A percentile compares a stretch with the other conserved stretches of the same genome.
These are phyloP conservation scores for Lampropteryx suffumata DNA, from an alignment of 2,888 invertebrate genomes.

Conservation along the genomic window DNA sequence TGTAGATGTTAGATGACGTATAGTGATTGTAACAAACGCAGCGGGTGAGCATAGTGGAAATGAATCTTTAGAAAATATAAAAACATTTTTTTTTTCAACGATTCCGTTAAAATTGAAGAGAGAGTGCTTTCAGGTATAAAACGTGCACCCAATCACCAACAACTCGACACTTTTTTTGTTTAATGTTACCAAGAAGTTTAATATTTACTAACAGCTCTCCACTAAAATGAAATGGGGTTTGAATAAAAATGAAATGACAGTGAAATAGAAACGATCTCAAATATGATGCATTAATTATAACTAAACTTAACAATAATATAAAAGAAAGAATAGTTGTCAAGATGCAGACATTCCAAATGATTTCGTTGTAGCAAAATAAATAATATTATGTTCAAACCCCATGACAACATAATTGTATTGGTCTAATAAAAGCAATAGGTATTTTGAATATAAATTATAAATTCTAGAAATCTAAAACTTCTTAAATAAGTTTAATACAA, in stretches of 20 bases:
- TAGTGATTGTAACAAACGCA: conserved; percentile 73
- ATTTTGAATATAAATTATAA: conserved; percentile 14
- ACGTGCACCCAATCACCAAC: conserved; percentile 80
- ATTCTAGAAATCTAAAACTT: conserved; percentile 22
- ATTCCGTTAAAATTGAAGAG: conserved; percentile 48
- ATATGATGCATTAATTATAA: conserved; percentile 64
- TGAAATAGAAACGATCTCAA: conserved; percentile 50
- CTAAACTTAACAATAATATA: conserved; percentile 56
- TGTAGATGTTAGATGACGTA: conserved; percentile 70
- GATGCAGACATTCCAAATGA: conserved; percentile 81
- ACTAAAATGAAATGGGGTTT: conserved; percentile 80
- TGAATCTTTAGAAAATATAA: conserved; percentile 7
- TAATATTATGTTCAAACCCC: conserved; percentile 79
- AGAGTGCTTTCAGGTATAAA: conserved; percentile 77
- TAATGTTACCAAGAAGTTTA: conserved; percentile 41
- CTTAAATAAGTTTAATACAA: conserved; percentile 12
- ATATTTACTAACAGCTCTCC: conserved; percentile 69
- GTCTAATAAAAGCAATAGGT: conserved; percentile 62
- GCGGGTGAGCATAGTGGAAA: conserved; percentile 19
- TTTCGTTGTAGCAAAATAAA: conserved; percentile 69
- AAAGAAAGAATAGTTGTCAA: conserved; percentile 80
- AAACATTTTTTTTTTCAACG: conserved; percentile 64
- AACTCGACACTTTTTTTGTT: conserved; percentile 21
- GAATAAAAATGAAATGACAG: conserved; percentile 65
- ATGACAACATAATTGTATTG: conserved; percentile 68